Conservation (phyloP, 2,113 vertebrate species). For the mouse (Mus musculus) region DNA sequence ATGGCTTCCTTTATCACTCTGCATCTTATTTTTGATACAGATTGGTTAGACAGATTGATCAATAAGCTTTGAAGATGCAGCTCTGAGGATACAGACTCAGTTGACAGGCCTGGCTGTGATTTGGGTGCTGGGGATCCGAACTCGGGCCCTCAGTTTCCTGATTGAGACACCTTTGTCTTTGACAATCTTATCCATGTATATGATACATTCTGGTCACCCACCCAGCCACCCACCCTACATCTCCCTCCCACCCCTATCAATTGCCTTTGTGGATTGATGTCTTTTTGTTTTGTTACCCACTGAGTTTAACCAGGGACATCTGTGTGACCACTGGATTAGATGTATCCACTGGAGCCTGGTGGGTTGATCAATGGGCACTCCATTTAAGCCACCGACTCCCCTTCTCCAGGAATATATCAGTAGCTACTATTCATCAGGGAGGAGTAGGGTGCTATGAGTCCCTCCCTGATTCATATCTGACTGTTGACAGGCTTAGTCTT, state of each 20-base stretch:
- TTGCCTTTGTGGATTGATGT: not conserved
- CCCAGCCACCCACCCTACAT: too few relatives aligned
- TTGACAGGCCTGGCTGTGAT: not conserved
- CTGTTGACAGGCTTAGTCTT: not conserved
- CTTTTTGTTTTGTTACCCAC: not conserved
- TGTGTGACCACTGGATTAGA: not conserved
- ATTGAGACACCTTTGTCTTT: not conserved
- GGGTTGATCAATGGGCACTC: not conserved
- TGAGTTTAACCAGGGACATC: not conserved
- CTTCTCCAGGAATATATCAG: not conserved
- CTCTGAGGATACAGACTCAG: not conserved
- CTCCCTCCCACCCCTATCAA: not conserved
- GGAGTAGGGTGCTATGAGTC: too few relatives aligned
- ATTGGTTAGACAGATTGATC: not conserved
- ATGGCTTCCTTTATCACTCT: not conserved
- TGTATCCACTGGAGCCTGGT: not conserved
- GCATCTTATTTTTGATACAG: not conserved
- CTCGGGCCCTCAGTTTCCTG: not conserved
- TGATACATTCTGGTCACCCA: not conserved
- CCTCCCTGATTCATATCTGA: not conserved
- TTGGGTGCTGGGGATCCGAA: not conserved
- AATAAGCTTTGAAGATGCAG: too few relatives aligned
- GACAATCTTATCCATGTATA: not conserved
- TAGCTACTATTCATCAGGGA: not conserved
- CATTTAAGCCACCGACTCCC: not conserved